Base-by-base conservation (phyloP, 2,797 vertebrate species). In the Darevskia mixta region DNA sequence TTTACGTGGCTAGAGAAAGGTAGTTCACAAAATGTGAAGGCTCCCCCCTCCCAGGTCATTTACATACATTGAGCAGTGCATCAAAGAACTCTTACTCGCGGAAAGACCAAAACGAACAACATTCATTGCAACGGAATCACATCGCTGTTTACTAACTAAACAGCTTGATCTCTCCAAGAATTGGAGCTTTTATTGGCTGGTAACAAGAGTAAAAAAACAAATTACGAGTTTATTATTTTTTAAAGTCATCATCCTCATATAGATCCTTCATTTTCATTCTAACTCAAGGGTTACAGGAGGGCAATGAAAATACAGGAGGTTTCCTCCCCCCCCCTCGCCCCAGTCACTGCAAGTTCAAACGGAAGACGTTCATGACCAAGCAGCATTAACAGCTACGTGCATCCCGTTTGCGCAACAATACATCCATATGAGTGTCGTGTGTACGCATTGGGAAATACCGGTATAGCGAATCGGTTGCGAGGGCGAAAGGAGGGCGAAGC, bases 141-240 rank as follows among this genome's bases (percentile, higher is more conserved):
- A 86, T n/a, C 11, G 25, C 10, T 67, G 41, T 11, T 84, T 38
- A 8, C 27, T 73, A 11, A 58, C 77, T 20, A 20, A 80, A 58
- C 43, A 80, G 66, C 67, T 81, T 32, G 17, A 41, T 87, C 35
- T 87, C 35, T 35, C 86, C 49, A 61, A 20, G 72, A n/a, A n/a
- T 64, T 11, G 25, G 69, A 61, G 69, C 13, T 20, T 86, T 41
- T 45, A 45, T 82, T 9, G 38, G 25, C 67, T 72, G 35, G 38
- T 23, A 61, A 79, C 35, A 45, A 75, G n/a, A 73, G 10, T 20
- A 73, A 73, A 25, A 41, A 23, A 45, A 13, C 20, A 45, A 79
- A 86, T 67, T 67, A 79, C 35, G 43, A n/a, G 84, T 49, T 79
- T 86, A 55, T 79, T 86, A 55, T 55, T 35, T 38, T 82, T 82